Percentiles rank a stretch among this genome's conserved stretches.
These are phyloP conservation scores for Hydrochoerus hydrochaeris DNA, from an alignment of 2,113 vertebrate species.

Conservation along the genomic window DNA sequence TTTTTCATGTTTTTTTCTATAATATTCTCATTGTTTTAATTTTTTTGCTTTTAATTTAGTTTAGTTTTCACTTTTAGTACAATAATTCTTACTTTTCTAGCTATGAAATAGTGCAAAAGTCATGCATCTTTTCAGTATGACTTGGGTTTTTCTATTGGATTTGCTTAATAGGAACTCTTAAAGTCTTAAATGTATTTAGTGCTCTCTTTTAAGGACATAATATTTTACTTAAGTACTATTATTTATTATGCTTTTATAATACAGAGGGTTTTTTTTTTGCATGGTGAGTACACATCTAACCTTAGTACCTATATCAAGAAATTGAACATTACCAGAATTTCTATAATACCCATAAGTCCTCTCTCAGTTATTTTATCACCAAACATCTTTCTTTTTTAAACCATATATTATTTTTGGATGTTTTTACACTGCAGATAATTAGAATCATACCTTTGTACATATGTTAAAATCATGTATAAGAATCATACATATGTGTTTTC, in stretches of 20 bases:
- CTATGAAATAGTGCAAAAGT: not conserved
- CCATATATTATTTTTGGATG: not conserved
- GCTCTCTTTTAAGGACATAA: not conserved
- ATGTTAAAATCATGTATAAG: not conserved
- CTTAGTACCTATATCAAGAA: not conserved
- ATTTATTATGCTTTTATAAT: not conserved
- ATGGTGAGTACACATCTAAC: not conserved
- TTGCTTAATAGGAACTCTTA: not conserved
- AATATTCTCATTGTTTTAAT: not conserved
- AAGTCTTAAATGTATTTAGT: not conserved
- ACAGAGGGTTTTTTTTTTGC: not conserved
- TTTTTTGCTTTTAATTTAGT: not conserved
- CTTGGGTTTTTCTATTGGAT: not conserved
- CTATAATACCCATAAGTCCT: too few relatives aligned
- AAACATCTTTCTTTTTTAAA: not conserved
- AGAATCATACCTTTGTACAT: not conserved
- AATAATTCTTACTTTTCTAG: not conserved
- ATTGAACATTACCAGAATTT: not conserved
- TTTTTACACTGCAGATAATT: not conserved
- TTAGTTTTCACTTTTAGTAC: conserved; percentile 3
- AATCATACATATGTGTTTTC: not conserved
- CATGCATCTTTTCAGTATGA: not conserved
- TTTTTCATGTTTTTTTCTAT: not conserved
- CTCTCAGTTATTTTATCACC: not conserved
- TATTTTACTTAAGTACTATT: not conserved